Conservation (phyloP, 2,113 vertebrate genomes). For the Tragulus kanchil region DNA sequence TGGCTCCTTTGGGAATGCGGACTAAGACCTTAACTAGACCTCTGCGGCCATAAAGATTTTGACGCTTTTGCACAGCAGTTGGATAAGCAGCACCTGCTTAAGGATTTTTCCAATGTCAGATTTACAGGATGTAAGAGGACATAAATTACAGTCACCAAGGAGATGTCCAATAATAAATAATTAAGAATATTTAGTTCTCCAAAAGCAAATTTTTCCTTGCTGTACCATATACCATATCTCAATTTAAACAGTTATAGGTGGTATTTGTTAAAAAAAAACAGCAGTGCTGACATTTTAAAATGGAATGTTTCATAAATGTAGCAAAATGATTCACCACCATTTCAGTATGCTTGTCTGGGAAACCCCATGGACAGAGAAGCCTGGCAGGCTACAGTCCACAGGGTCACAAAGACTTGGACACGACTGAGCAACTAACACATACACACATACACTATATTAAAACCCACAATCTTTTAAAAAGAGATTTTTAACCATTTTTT, state of each 20-base stretch:
- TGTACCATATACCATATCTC: background rate
- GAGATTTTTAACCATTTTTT: background rate
- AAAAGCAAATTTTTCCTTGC: background rate
- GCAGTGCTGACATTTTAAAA: background rate
- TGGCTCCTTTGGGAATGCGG: background rate
- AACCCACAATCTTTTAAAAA: background rate
- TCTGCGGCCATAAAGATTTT: background rate
- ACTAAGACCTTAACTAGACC: background rate
- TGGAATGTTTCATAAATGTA: constrained; percentile 1
- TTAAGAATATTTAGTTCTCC: constrained; percentile 21
- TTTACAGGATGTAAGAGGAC: background rate
- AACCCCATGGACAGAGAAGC: background rate
- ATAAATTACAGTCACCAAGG: background rate
- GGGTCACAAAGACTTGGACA: background rate
- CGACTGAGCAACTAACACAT: background rate
- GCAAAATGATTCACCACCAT: background rate
- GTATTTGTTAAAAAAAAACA: background rate
- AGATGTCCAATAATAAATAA: background rate
- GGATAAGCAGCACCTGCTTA: background rate
- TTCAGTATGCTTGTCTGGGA: background rate
- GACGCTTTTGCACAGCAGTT: background rate
- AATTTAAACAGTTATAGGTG: background rate
- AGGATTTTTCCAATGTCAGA: background rate
- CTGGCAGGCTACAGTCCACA: background rate
- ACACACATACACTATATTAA: background rate